These are phyloP conservation scores for Pseudorhombus dupliciocellatus DNA, from an alignment of 2,113 vertebrate genomes.

Conservation along the genomic window DNA sequence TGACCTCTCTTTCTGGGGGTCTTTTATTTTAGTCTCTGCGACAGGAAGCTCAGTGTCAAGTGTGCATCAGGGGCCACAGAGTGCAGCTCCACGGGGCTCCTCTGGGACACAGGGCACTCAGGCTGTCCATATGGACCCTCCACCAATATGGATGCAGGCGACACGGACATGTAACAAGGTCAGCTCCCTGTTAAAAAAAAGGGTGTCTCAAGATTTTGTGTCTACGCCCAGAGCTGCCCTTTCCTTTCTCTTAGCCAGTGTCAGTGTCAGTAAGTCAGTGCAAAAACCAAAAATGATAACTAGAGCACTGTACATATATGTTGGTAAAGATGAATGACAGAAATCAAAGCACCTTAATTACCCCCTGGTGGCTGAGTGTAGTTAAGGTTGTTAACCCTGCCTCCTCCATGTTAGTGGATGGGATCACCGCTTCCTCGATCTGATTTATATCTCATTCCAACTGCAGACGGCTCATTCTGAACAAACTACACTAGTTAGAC, in stretches of 20 bases:
- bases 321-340: no score
- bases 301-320: no score
- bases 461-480: not conserved
- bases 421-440: not conserved
- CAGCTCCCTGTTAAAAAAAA: not conserved
- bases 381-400: no score
- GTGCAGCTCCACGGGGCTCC: conserved; percentile 14
- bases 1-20: conserved; percentile 62
- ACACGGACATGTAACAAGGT: conserved; percentile 12
- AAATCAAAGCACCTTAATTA: no score
- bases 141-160: not conserved
- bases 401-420: no score
- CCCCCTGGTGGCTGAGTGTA: no score
- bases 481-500: not conserved
- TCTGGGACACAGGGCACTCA: conserved; percentile 23
- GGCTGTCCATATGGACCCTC: conserved; percentile 10
- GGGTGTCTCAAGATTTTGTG: not conserved
- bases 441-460: not conserved
- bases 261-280: no score
- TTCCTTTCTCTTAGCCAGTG: not conserved
- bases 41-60: conserved; percentile 47
- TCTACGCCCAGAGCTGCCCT: not conserved
- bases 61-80: conserved; percentile 24
- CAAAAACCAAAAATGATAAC: no score
- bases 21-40: conserved; percentile 55